Conservation (phyloP, 2,113 vertebrate genomes). For the Alligator mississippiensis region DNA sequence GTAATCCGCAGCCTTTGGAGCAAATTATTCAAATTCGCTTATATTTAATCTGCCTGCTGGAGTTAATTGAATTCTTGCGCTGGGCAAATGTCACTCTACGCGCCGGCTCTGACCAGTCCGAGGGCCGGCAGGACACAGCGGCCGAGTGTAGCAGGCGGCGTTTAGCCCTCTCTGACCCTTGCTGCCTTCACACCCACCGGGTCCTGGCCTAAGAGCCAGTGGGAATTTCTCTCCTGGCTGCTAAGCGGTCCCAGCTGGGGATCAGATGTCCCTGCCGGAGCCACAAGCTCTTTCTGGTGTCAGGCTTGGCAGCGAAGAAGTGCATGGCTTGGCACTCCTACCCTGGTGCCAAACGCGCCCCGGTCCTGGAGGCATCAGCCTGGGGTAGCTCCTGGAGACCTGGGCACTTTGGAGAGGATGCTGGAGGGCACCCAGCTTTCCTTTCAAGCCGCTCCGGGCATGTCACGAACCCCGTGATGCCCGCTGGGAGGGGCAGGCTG, state of each 20-base stretch:
- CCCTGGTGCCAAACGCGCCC: neutral
- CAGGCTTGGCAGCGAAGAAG: neutral
- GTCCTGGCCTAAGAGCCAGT: neutral
- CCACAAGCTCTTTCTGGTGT: too few relatives aligned
- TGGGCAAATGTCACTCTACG: constrained; percentile 86
- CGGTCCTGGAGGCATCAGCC: neutral
- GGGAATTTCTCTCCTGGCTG: neutral
- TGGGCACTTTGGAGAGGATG: too few relatives aligned
- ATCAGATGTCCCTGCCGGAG: neutral
- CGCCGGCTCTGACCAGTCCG: constrained; percentile 65
- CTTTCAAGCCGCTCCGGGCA: neutral
- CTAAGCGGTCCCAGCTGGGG: neutral
- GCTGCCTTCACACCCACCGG: neutral
- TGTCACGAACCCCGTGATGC: neutral
- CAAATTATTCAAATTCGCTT: constrained; percentile 92
- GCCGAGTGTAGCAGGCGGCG: neutral
- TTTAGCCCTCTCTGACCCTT: neutral
- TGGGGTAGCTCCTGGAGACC: neutral
- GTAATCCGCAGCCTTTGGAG: constrained; percentile 85
- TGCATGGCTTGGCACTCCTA: neutral
- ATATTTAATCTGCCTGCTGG: constrained; percentile 91
- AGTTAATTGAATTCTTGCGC: constrained; percentile 93
- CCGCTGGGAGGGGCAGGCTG: neutral
- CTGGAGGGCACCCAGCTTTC: too few relatives aligned
- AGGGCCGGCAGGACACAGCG: constrained; percentile 23